Evolutionary conservation across 2,113 vertebrate species (phyloP).

Genomic region (Macrotis lagotis): DNA sequence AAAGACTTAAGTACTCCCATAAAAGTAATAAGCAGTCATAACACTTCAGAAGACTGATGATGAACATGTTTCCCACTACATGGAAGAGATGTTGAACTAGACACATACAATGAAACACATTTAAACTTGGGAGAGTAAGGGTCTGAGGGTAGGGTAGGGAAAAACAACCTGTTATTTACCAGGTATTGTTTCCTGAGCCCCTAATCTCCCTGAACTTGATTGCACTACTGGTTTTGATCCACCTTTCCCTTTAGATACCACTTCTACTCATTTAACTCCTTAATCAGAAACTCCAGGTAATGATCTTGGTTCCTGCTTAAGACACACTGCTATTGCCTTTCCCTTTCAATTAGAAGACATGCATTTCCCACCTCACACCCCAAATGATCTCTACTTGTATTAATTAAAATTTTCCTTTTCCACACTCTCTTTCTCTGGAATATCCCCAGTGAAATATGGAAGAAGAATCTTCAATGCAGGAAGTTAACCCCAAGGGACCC

Average conservation of each 20-base stretch:
- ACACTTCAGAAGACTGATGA: neutral
- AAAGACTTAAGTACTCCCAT: neutral
- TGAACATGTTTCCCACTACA: neutral
- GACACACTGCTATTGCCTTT: neutral
- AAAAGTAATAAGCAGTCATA: neutral
- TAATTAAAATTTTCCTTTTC: neutral
- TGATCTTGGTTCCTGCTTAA: neutral
- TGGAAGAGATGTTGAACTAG: too few relatives aligned
- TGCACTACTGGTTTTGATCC: too few relatives aligned
- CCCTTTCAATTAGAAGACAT: neutral
- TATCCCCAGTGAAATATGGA: neutral
- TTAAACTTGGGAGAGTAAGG: neutral
- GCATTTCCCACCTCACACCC: neutral
- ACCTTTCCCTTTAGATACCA: neutral
- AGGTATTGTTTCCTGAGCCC: neutral
- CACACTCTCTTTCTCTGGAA: neutral
- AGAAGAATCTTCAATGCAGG: neutral
- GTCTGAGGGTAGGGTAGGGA: neutral
- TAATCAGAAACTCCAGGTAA: neutral
- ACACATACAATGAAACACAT: neutral
- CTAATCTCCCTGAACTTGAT: neutral
- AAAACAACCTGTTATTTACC: neutral
- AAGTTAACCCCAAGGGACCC: neutral
- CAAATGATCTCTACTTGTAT: neutral
- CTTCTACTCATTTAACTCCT: neutral